Percentiles rank a stretch among this genome's conserved stretches.
Evolutionary conservation across 2,888 invertebrate genomes (phyloP).

Genomic region (Tipula unca): DNA sequence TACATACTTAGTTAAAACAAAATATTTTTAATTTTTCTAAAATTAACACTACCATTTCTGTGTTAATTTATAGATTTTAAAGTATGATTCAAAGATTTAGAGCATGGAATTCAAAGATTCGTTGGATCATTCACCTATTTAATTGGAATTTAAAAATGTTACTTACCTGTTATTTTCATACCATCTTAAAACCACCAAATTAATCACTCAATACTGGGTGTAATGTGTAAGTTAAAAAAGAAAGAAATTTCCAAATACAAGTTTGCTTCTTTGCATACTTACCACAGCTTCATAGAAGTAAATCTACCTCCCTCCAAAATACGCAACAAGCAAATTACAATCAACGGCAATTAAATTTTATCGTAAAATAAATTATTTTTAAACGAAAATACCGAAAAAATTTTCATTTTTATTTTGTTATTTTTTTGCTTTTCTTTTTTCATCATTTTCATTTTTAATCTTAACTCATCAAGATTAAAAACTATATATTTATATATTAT

Average conservation of each 20-base stretch:
- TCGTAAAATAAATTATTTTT: neutral
- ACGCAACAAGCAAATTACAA: neutral
- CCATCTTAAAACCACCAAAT: neutral
- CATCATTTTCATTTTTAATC: neutral
- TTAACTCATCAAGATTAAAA: conserved; percentile 1
- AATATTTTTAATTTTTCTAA: too few relatives aligned
- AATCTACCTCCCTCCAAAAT: neutral
- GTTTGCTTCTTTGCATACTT: neutral
- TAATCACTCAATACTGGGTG: too few relatives aligned
- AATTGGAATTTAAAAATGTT: too few relatives aligned
- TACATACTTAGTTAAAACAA: too few relatives aligned
- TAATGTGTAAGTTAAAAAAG: too few relatives aligned
- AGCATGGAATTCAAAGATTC: too few relatives aligned
- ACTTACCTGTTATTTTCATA: neutral
- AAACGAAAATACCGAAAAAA: conserved; percentile 14
- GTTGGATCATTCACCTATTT: too few relatives aligned
- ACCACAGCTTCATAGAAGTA: neutral
- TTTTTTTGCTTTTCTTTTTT: neutral
- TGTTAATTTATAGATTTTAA: too few relatives aligned
- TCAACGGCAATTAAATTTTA: neutral
- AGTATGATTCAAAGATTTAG: too few relatives aligned
- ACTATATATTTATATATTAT: conserved; percentile 8
- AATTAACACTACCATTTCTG: too few relatives aligned
- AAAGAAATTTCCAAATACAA: neutral
- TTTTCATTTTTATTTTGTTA: neutral